These are phyloP conservation scores for Telmatochromis sp. DNA, from an alignment of 2,113 vertebrate genomes.

Conservation along the genomic window DNA sequence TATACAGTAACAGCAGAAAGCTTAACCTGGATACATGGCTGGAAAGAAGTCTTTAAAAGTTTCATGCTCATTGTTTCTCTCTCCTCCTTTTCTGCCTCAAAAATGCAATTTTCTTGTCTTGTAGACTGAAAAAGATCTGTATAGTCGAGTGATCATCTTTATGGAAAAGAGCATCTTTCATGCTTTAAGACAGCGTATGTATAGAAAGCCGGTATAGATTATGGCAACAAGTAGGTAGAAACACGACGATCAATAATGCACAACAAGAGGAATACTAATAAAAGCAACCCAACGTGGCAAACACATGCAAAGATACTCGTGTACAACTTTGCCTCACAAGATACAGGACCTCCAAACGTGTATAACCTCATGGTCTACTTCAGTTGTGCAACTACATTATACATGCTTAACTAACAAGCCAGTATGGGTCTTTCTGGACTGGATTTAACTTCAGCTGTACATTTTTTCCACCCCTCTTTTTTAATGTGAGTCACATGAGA, in stretches of 20 bases:
- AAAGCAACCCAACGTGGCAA: background rate
- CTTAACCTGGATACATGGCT: background rate
- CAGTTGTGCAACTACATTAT: background rate
- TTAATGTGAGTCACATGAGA: conserved; percentile 25
- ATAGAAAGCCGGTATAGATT: background rate
- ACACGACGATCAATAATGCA: background rate
- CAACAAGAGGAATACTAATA: background rate
- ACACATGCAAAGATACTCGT: background rate
- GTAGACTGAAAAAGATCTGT: background rate
- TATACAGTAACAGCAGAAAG: background rate
- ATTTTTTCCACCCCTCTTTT: background rate
- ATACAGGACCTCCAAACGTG: background rate
- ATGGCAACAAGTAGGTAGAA: too few species aligned
- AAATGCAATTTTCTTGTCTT: background rate
- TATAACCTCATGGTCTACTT: background rate
- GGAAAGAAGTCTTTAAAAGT: background rate
- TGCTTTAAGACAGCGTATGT: background rate
- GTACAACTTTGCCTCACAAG: background rate
- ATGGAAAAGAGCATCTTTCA: background rate
- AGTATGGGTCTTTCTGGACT: background rate
- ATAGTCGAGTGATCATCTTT: background rate
- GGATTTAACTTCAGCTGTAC: background rate
- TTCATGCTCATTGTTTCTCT: background rate
- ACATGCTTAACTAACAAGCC: background rate
- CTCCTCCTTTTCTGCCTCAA: background rate